Percentiles rank a stretch among this genome's conserved stretches.
Evolutionary conservation across 2,113 vertebrate genomes (phyloP).

Genomic region (Pan troglodytes): NHGRI_mPanTro3-v2.1_pri NC_072408.2:125965501-125966000

Average conservation of each 20-base stretch:
- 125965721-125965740: neutral
- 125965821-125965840: neutral
- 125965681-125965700: accelerated
- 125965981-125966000: neutral
- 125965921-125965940: conserved; percentile 87
- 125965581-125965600: neutral
- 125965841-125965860: conserved; percentile 83
- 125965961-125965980: neutral
- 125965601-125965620: neutral
- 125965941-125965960: conserved; percentile 59
- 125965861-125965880: conserved; percentile 84
- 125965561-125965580: neutral
- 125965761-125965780: neutral
- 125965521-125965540: neutral
- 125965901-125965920: conserved; percentile 88
- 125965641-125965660: accelerated
- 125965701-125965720: accelerated
- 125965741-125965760: neutral
- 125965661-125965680: neutral
- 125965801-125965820: neutral
- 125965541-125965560: neutral
- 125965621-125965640: neutral
- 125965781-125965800: neutral
- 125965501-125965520: neutral
- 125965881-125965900: conserved; percentile 55